Evolutionary conservation across 53 echinoderm and acorn worm genomes (phyloP).

Genomic region (Patiria pectinifera): DNA sequence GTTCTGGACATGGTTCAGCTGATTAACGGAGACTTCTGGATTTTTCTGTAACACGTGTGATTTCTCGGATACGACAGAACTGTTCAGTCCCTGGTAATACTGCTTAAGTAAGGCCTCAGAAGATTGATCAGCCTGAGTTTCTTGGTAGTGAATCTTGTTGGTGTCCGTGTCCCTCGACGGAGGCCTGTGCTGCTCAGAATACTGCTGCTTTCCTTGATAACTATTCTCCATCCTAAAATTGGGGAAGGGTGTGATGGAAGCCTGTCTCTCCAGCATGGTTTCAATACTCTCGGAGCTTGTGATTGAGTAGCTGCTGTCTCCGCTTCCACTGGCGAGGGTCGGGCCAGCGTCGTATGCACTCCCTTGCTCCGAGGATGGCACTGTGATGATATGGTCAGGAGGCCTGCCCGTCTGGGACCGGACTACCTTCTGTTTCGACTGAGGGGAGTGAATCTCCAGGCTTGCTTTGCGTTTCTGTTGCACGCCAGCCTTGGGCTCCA

Average conservation of each 20-base stretch:
- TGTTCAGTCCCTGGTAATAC: slow-evolving; percentile 30
- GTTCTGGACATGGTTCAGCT: slow-evolving; percentile 1
- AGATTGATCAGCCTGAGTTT: slow-evolving; percentile 29
- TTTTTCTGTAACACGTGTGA: background rate
- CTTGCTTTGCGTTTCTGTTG: slow-evolving; percentile 87
- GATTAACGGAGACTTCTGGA: background rate
- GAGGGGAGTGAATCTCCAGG: slow-evolving; percentile 47
- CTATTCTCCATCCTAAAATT: background rate
- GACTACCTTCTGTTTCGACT: slow-evolving; percentile 75
- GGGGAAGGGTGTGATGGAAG: slow-evolving; percentile 67
- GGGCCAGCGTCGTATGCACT: slow-evolving; percentile 58
- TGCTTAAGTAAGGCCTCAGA: background rate
- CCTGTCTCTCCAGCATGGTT: slow-evolving; percentile 80
- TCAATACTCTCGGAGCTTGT: slow-evolving; percentile 88
- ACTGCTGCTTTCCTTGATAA: slow-evolving; percentile 16
- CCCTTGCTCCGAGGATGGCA: slow-evolving; percentile 42
- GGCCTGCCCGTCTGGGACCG: slow-evolving; percentile 53
- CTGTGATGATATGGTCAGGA: slow-evolving; percentile 29
- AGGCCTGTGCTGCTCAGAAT: slow-evolving; percentile 29
- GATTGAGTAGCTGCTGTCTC: slow-evolving; percentile 73
- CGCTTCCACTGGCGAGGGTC: slow-evolving; percentile 38
- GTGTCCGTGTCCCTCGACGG: slow-evolving; percentile 37
- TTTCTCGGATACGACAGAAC: slow-evolving; percentile 12
- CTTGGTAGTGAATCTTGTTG: slow-evolving; percentile 40
- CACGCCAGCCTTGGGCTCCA: slow-evolving; percentile 78